Base-by-base conservation (phyloP, 2,888 invertebrate species). In the Sarcophaga carnaria region DNA sequence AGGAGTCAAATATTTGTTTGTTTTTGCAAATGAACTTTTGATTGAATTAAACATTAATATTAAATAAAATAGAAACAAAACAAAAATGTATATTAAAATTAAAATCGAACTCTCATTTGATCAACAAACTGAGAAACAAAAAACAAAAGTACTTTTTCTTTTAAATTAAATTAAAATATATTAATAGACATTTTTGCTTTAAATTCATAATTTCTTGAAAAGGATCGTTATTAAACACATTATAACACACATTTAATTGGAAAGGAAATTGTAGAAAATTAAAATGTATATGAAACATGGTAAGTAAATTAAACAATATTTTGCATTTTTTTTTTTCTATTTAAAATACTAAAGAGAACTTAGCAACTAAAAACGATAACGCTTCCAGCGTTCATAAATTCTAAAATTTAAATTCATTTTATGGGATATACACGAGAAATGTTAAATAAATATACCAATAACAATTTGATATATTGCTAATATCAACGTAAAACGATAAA, bases 321-420 rank as follows among this genome's bases (percentile, higher is more conserved):
- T 37, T 37, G 2, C 37, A 37, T 8, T 37, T 37, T 27, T 60
- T 60, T 59, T 17, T 80, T 67, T 83, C 74, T 84, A 49, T 83
- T 78, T 37, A 37, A 69, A 59, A 64, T 84, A 84, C 83, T 60
- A 49, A 76, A 54, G 66, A 54, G 80, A 64, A 85, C 81, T 88
- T 88, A 78, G 64, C 25, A 63, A 85, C 81, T 83, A 76, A 87
- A 83, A 86, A 85, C 89, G 89, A 89, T 80, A 79, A 88, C 89
- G 89, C 89, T 66, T 88, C 86, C 74, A 89, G 88, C 89, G 89
- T 88, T 78, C n/a, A 64, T 70, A 60, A 78, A 78, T 74, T 78
- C n/a, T 82, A 59, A 74, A 70, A 77, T 77, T 69, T 76, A 22
- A 83, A 81, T 87, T 84, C 87, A 83, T 82, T 64, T 22, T 49